Base-by-base conservation (phyloP, 2,888 invertebrate genomes). In the Parnassius apollo region DNA sequence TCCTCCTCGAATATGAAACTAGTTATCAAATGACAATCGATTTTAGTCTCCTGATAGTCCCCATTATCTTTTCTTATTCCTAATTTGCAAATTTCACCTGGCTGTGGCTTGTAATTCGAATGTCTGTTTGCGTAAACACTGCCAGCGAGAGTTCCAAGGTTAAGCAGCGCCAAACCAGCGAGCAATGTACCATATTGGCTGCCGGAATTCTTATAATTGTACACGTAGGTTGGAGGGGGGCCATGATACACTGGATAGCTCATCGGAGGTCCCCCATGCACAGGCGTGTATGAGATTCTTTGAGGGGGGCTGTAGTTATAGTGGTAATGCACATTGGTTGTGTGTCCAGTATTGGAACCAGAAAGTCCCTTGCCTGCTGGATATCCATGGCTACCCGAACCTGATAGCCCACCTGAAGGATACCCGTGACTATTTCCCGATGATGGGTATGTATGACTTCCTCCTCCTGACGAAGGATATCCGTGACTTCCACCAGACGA, bases 111-210 rank as follows among this genome's bases (percentile, higher is more conserved):
- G 68, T 89, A 88, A 42, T 63, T 73, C 8, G 70, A 68, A 46
- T 74, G 71, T 48, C 75, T 78, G n/a, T 74, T 66, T 13, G 80
- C 77, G 65, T 82, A 86, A 12, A 80, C 76, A 25, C 78, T 83
- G 9, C 78, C 76, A 22, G 73, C 87, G 9, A 89, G 77, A 9
- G 88, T 82, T 46, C 90, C 90, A 61, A 91, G 82, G 67, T 91
- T 91, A 48, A 89, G 74, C 18, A 91, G 71, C 0, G 90, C 90
- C 12, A 91, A 70, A 48, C 90, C 90, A 55, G 90, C 80, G 53
- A 91, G 68, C 44, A 91, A 61, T 1, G 88, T 86, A 11, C 90
- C 86, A 67, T 89, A 91, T 74, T 87, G 88, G 70, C 90, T 90
- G 57, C 85, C 88, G 0, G 90, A 91, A 66, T 90, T 77, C 67